Percentiles rank a stretch among this genome's conserved stretches.
Evolutionary conservation across 1,140 invertebrate species (phyloP).

Genomic region (Mamestra configurata): DNA sequence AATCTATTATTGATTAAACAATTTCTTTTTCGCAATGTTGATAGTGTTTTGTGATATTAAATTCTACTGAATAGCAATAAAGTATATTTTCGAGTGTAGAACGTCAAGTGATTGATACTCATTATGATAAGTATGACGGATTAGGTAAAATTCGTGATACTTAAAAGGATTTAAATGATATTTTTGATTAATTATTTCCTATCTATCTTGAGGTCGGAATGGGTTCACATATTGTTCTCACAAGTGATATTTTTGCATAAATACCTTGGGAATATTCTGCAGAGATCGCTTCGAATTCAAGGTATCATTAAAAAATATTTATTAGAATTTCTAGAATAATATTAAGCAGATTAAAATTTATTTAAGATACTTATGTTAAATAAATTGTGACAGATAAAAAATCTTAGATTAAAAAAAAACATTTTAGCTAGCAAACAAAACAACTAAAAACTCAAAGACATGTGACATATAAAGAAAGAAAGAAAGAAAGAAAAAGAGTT

Average conservation of each 20-base stretch:
- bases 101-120: background rate
- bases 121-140: constrained; percentile 69
- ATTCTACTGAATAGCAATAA: constrained; percentile 36
- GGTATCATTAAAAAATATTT: background rate
- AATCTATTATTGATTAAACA: background rate
- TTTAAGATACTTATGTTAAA: too few species aligned
- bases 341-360: too few species aligned
- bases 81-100: constrained; percentile 49
- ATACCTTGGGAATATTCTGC: constrained; percentile 29
- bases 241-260: constrained; percentile 67
- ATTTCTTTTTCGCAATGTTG: background rate
- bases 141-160: constrained; percentile 71
- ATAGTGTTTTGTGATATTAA: constrained; percentile 2
- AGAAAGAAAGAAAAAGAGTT: too few species aligned
- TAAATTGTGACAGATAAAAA: too few species aligned
- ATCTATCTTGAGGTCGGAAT: constrained; percentile 66
- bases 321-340: too few species aligned
- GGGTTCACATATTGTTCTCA: constrained; percentile 69
- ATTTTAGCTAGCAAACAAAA: too few species aligned
- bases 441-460: too few species aligned
- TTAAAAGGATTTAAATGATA: constrained; percentile 55
- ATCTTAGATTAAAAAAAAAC: too few species aligned
- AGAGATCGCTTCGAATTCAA: background rate
- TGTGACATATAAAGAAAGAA: too few species aligned
- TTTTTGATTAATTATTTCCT: constrained; percentile 80